Evolutionary conservation across 2,113 vertebrate genomes (phyloP).

Genomic region (Ammodytes marinus): DNA sequence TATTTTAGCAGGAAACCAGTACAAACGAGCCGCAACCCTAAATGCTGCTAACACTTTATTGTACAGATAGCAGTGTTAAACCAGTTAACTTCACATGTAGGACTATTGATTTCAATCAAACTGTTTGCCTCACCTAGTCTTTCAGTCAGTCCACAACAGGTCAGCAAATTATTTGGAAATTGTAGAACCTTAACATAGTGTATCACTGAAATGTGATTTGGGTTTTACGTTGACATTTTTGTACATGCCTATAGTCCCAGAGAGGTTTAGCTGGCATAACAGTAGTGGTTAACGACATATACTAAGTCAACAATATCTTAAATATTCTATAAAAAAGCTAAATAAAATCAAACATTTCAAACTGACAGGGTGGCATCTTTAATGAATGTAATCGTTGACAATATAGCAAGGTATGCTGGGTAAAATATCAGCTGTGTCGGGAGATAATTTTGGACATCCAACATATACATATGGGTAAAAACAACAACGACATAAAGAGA

Average conservation of each 20-base stretch:
- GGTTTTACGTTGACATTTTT: neutral
- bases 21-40: neutral
- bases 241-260: neutral
- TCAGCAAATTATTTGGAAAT: neutral
- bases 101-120: neutral
- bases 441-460: conserved; percentile 75
- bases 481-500: conserved; percentile 54
- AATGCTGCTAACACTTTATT: neutral
- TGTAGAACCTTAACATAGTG: neutral
- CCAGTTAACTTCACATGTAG: neutral
- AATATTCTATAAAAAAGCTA: neutral
- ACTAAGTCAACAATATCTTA: neutral
- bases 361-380: conserved; percentile 78
- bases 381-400: conserved; percentile 77
- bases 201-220: neutral
- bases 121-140: neutral
- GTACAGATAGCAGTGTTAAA: neutral
- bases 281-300: neutral
- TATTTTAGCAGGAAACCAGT: no score
- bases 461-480: conserved; percentile 80
- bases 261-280: neutral
- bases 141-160: neutral
- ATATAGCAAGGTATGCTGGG: conserved; percentile 77
- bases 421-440: conserved; percentile 79
- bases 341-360: conserved; percentile 61